Evolutionary conservation across 2,113 vertebrate species (phyloP).

Genomic region (Micronisus gabar): DNA sequence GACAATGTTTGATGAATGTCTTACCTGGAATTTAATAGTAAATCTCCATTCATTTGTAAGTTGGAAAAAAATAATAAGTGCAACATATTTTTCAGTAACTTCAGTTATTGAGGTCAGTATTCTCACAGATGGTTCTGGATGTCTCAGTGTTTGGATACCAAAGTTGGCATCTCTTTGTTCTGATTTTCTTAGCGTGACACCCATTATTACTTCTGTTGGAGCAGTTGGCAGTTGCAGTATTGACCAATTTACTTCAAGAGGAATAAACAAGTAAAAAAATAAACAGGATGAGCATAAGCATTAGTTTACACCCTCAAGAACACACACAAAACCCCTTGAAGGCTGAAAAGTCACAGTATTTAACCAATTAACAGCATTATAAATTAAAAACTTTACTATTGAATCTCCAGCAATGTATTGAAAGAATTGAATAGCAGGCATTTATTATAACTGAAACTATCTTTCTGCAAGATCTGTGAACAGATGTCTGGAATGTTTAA

Average conservation of each 20-base stretch:
- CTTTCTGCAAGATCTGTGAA: background rate
- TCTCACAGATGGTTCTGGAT: background rate
- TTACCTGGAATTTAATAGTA: background rate
- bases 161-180: background rate
- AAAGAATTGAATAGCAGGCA: background rate
- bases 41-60: background rate
- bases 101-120: background rate
- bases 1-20: background rate
- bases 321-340: background rate
- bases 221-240: background rate
- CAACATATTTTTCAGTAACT: background rate
- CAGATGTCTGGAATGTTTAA: background rate
- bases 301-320: background rate
- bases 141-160: background rate
- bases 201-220: background rate
- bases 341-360: background rate
- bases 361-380: background rate
- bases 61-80: background rate
- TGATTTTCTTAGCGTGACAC: background rate
- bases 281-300: background rate
- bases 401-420: background rate
- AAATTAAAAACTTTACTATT: background rate
- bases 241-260: background rate
- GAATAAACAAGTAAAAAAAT: background rate
- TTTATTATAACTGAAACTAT: background rate